Percentiles rank a stretch among this genome's conserved stretches.
Conservation (phyloP, 2,113 vertebrate genomes). For the Chlamydotis undulata region DNA sequence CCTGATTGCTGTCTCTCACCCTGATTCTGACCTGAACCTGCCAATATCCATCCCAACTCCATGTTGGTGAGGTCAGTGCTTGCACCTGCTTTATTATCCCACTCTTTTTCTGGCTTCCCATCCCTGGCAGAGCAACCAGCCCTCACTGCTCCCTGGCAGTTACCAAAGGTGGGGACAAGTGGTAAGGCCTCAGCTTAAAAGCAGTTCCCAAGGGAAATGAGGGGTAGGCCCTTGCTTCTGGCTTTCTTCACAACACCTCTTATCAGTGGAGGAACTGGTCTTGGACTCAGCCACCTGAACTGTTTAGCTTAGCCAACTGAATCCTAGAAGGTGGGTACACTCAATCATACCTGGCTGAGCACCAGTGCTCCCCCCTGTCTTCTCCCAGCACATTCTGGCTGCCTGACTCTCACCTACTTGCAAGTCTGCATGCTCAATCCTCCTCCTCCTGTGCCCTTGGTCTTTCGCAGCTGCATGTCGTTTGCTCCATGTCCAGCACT, state of each 20-base stretch:
- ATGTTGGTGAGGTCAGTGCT: background rate
- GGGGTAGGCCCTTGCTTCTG: background rate
- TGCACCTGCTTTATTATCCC: background rate
- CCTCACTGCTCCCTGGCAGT: background rate
- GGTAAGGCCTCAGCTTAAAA: background rate
- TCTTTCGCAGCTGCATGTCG: background rate
- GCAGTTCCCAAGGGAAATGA: background rate
- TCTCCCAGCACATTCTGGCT: background rate
- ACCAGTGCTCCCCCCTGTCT: background rate
- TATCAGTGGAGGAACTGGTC: background rate
- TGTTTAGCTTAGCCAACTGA: background rate
- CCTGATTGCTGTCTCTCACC: background rate
- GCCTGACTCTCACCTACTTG: background rate
- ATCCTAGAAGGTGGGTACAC: background rate
- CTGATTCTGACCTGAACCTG: background rate
- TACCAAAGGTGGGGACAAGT: background rate
- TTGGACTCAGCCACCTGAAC: background rate
- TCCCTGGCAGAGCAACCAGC: background rate
- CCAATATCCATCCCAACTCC: background rate
- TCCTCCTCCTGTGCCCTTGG: background rate
- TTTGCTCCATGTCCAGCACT: background rate
- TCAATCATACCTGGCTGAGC: background rate
- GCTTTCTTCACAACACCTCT: background rate
- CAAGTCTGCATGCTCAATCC: background rate
- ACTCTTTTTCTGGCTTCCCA: background rate